Evolutionary conservation across 2,797 vertebrate genomes (phyloP), one percentile per base, ranked within the genome.

Genomic region (Pipistrellus nathusii): DNA sequence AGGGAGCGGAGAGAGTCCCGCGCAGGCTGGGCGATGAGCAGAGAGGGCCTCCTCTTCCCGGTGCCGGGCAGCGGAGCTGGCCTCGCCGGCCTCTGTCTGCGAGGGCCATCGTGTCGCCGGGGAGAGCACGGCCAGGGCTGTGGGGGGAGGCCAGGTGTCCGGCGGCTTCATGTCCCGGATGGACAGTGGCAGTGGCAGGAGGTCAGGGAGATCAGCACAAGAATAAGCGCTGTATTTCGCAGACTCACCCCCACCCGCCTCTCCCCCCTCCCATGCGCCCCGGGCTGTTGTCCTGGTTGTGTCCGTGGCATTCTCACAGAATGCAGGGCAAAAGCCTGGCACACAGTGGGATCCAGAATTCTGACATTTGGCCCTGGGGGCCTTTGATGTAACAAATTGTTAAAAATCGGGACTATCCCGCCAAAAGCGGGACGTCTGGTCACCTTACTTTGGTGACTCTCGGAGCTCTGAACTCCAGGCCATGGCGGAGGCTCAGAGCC

Each of bases 1-100:
- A 93, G 94, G 97, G 97, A 96, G 93, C 55, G 5, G 51, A 96
- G 95, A 97, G 95, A 93, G 86, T 32, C 35, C 85, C 44, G 85
- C 46, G 88, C 25, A 0, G 72, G 93, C 87, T 38, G 0, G 0
- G 13, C 71, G 72, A 92, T n/a, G 71, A 84, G 80, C 95, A 87
- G 76, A 66, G 6, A 95, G 85, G 82, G 68, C 38, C 38, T 41
- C 75, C 71, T 66, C 38, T 46, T 8, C 0, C 5, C 10, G 35
- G 48, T 23, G 35, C 93, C 46, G 18, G 71, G 62, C 69, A 75
- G 75, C 46, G 88, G 41, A 35, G 44, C 62, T 69, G 23, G 83
- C 25, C 25, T 32, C 13, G 0, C 11, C 48, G 38, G 0, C 73
- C 85, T 76, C 71, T 77, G 25, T 81, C 90, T 81, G 75, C 53